Percentiles rank a stretch among this genome's conserved stretches.
Evolutionary conservation across 2,888 invertebrate genomes (phyloP).

Genomic region (Malthinus seriepunctatus): DNA sequence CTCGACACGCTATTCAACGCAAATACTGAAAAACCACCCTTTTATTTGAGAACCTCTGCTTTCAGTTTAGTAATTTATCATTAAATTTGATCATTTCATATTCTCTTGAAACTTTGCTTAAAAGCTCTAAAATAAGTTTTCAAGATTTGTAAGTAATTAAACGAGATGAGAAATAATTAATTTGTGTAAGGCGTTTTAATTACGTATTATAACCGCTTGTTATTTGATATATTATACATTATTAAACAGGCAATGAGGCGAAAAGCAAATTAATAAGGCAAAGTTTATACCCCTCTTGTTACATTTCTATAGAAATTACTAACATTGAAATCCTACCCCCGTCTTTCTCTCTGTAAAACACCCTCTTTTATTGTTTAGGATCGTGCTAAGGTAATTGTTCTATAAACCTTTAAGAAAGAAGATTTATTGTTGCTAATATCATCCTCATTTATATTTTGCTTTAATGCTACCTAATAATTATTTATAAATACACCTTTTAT

Average conservation of each 20-base stretch:
- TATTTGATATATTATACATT: slow-evolving; percentile 24
- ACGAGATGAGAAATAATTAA: slow-evolving; percentile 13
- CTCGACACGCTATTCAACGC: too few relatives aligned
- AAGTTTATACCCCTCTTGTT: slow-evolving; percentile 16
- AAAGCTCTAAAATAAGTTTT: too few relatives aligned
- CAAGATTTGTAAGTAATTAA: slow-evolving; percentile 2
- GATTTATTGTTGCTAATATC: slow-evolving; percentile 17
- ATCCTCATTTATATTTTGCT: too few relatives aligned
- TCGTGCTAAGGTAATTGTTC: slow-evolving; percentile 19
- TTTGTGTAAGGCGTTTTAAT: slow-evolving; percentile 15
- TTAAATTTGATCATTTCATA: too few relatives aligned
- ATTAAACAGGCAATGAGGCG: slow-evolving; percentile 25
- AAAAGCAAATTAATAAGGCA: slow-evolving; percentile 25
- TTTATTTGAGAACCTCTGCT: neutral
- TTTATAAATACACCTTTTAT: too few relatives aligned
- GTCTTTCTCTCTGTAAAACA: slow-evolving; percentile 12
- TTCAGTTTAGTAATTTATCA: neutral
- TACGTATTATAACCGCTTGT: slow-evolving; percentile 16
- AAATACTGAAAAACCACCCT: too few relatives aligned
- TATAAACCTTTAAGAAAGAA: slow-evolving; percentile 7
- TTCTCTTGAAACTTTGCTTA: too few relatives aligned
- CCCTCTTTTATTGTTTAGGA: slow-evolving; percentile 9
- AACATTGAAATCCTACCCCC: slow-evolving; percentile 9
- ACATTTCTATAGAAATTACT: slow-evolving; percentile 14
- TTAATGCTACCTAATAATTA: too few relatives aligned